phyloP scores from a whole-genome alignment of 2,113 vertebrate species.

The Egretta garzetta region DNA sequence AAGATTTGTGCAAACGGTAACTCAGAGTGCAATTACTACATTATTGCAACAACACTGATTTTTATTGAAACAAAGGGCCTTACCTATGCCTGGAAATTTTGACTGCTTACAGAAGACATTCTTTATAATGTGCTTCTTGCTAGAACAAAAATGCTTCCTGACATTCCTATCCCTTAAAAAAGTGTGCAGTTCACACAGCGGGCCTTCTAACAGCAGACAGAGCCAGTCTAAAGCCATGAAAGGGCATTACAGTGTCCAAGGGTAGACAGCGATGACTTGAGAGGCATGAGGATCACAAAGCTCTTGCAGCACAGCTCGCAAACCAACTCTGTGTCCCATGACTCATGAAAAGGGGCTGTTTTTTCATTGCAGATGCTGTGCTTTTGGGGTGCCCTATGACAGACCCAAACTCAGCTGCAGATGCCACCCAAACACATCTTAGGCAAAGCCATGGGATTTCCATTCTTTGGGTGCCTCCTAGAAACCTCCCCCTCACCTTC shows the following conservation, averaged over 20 bases:
- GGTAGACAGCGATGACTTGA: neutral
- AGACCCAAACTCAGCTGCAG: neutral
- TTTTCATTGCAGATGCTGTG: neutral
- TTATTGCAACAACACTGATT: neutral
- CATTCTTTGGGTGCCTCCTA: neutral
- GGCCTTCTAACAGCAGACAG: neutral
- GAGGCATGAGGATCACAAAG: neutral
- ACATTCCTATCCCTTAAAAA: neutral
- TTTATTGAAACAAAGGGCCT: neutral
- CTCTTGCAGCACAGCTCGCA: neutral
- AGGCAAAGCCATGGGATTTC: neutral
- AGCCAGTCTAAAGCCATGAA: neutral
- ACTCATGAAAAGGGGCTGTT: neutral
- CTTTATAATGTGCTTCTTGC: neutral
- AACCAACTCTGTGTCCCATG: neutral
- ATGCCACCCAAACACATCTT: neutral
- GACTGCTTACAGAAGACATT: neutral
- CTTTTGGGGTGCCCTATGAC: neutral
- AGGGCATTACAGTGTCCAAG: neutral
- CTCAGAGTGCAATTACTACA: neutral
- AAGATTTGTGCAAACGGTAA: neutral
- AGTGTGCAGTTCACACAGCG: neutral
- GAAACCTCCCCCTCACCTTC: neutral
- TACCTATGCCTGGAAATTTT: neutral
- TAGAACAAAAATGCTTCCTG: neutral